phyloP scores from a whole-genome alignment of 2,113 vertebrate genomes.

The Syngnathus scovelli region DNA sequence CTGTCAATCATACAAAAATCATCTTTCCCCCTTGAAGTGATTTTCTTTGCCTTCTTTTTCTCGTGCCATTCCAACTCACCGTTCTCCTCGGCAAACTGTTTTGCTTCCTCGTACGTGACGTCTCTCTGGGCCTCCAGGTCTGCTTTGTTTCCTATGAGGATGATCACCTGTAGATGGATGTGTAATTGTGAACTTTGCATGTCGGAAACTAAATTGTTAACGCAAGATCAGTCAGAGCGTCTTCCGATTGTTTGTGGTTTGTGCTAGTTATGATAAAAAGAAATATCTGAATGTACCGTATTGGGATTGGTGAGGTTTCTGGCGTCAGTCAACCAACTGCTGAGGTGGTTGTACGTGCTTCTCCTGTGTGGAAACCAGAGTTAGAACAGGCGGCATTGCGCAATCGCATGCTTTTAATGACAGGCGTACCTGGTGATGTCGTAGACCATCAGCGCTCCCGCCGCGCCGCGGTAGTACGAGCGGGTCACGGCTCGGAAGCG shows the following conservation, averaged over 20 bases:
- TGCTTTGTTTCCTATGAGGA: constrained; percentile 99
- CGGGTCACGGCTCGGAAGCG: constrained; percentile 96
- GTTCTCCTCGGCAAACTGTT: constrained; percentile 98
- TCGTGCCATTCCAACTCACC: constrained; percentile 64
- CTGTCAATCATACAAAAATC: too few species aligned
- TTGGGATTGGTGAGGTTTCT: constrained; percentile 99
- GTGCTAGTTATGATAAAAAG: background rate
- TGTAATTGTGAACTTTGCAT: too few species aligned
- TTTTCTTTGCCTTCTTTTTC: background rate
- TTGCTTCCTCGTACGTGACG: constrained; percentile 97
- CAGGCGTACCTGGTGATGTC: constrained; percentile 89
- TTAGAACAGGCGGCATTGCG: too few species aligned
- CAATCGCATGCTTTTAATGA: too few species aligned
- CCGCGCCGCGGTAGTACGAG: constrained; percentile 97
- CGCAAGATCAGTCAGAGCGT: background rate
- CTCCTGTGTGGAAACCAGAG: constrained; percentile 72
- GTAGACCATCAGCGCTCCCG: constrained; percentile 97
- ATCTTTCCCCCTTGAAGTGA: background rate
- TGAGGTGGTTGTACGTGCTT: constrained; percentile 99
- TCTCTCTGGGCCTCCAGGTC: constrained; percentile 97
- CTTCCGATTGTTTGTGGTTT: too few species aligned
- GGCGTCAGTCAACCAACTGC: constrained; percentile 98
- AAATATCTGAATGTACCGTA: constrained; percentile 78
- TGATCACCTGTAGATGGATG: constrained; percentile 82
- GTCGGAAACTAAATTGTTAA: background rate